Evolutionary conservation across 2,113 vertebrate genomes (phyloP), one percentile per base, ranked within the genome.

Genomic region (Danionella cerebrum): DNA sequence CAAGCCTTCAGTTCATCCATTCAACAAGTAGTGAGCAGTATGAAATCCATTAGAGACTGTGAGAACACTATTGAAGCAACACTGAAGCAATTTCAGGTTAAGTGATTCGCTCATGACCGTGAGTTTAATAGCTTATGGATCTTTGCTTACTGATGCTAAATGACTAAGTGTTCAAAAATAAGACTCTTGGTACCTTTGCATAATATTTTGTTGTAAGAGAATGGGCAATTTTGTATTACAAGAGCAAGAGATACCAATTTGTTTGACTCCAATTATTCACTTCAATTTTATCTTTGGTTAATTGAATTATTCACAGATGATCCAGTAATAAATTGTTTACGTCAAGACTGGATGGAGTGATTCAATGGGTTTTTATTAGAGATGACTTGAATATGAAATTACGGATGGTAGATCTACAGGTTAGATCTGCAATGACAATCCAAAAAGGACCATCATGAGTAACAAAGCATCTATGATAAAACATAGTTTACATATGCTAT

Each of bases 1-100:
- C 67, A 45, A 59, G 27, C 38, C n/a, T 14, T 48, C 39, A 60
- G 36, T 54, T 25, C 44, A 45, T 64, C 21, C 13, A 36, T 38
- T 1, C 58, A 42, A 44, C 14, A 59, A 59, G 38, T 7, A 18
- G n/a, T 7, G 18, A 60, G 55, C 24, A 58, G 38, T 44, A 44
- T 44, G 14, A 29, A 60, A 39, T 41, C 8, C 2, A 24, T 29
- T 18, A 33, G 50, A 8, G 1, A 29, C 22, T 59, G 24, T 59
- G 5, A 29, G 24, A 44, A 31, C 14, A 60, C 39, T 31, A 60
- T 29, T 60, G 31, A 14, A 44, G 7, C 14, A 14, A 31, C 39
- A 21, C 38, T n/a, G 11, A 45, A 31, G 27, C 31, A 45, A 45
- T 12, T 25, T 60, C 39, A 18, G 58, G 58, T 60, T 45, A 60